Evolutionary conservation across 2,888 invertebrate species (phyloP), one percentile per base, ranked within the genome.

Genomic region (Melanostoma scalare): DNA sequence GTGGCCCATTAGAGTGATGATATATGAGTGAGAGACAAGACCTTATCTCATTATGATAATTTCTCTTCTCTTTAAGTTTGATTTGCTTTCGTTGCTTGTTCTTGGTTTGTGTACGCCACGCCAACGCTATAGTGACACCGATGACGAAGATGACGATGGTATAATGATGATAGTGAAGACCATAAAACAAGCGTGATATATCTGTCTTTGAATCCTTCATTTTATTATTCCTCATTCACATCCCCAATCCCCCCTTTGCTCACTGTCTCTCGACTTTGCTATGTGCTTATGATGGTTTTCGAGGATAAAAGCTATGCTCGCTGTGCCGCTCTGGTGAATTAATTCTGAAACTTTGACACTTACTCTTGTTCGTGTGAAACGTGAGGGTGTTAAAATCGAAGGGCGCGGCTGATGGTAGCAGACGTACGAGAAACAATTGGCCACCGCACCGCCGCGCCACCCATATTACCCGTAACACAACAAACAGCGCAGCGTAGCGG

Each of bases 1-100:
- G 42, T 40, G 72, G 61, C 52, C 74, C 78, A 78, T 78, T 84
- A 74, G 58, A 53, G 69, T 52, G 58, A 74, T 84, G 82, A 78
- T 82, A 77, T 78, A 84, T 74, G 82, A 78, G 78, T 48, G 44
- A 48, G 58, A 72, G 73, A 74, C 82, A 58, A 53, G 84, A 84
- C 78, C 74, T 78, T 84, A 84, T 84, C 78, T 78, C 74, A 78
- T 84, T 84, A 78, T 84, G 74, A 84, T 84, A 84, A 84, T 84
- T 84, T 71, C 69, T 65, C 55, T 55, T 72, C 84, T 78, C 58
- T 71, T 78, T 71, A 74, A 78, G 74, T 84, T 84, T 78, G 69
- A 79, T 78, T 78, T 74, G 73, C 74, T 67, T 74, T 73, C 50
- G 68, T 8, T 68, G 52, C 73, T 73, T 73, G 82, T 68, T 60